These are phyloP conservation scores for Pipistrellus pipistrellus DNA, from an alignment of 2,797 vertebrate species.

Conservation along the genomic window DNA sequence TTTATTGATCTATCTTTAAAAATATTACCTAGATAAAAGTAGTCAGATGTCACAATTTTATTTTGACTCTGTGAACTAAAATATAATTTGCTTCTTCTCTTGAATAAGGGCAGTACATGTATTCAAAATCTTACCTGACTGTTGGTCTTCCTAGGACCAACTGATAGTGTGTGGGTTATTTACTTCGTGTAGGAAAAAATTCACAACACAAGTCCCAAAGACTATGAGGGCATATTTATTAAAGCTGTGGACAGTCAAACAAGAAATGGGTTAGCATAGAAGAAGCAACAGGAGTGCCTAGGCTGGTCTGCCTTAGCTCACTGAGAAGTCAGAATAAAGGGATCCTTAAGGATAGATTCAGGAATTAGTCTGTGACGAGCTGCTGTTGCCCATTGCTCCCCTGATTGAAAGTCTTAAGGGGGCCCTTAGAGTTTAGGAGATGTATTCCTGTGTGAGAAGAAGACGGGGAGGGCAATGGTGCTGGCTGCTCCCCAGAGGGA, in stretches of 20 bases:
- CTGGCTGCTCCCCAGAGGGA: too few relatives aligned
- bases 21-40: conserved; percentile 14
- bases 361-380: background rate
- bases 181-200: background rate
- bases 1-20: background rate
- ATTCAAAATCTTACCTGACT: background rate
- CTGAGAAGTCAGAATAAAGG: background rate
- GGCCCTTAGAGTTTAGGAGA: background rate
- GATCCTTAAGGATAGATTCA: background rate
- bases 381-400: background rate
- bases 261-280: background rate
- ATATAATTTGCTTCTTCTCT: background rate
- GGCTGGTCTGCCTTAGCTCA: background rate
- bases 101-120: background rate
- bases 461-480: too few relatives aligned
- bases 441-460: background rate
- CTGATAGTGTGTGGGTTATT: background rate
- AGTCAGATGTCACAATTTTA: background rate
- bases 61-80: background rate
- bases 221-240: background rate
- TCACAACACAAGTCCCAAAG: background rate
- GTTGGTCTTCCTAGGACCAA: background rate
- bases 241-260: background rate
- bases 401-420: background rate
- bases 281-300: background rate